Base-by-base conservation (phyloP, 2,797 vertebrate genomes). In the Enteromius trimaculatus region DNA sequence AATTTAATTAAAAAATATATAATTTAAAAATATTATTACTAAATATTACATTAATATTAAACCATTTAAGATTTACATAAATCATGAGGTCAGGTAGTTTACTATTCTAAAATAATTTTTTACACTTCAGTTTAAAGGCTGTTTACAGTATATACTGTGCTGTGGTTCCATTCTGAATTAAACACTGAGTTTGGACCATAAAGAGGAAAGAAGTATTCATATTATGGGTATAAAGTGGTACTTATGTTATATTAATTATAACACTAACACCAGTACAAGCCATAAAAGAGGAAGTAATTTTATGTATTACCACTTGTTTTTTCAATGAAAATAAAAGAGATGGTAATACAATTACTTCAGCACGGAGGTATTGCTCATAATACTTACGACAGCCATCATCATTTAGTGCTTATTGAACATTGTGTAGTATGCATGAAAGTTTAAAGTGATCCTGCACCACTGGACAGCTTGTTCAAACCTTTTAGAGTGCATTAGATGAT, bases 401-500 rank as follows among this genome's bases (percentile, higher is more conserved):
- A 72, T 76, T 82, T 60, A 64, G 71, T 29, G 72, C 60, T 71
- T 76, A 62, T 65, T 85, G 31, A 79, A 70, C 62, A 80, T 58
- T 70, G 55, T 84, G 37, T 85, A 85, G 51, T 71, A 53, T 76
- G 47, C 79, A 70, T 70, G 58, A 14, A 51, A 31, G 71, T 87
- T 83, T 58, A 69, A 65, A 7, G 70, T 86, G 64, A 62, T 81
- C 79, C 69, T 65, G 49, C 58, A 85, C 75, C 23, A 17, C 51
- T 29, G 55, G 75, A 71, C 37, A 82, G 76, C 53, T 86, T 60
- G 34, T 79, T 84, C 42, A 84, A 37, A 80, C 47, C 58, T 64
- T 77, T 84, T 82, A 72, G 77, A 82, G 71, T 68, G 80, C 79
- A 84, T 88, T 86, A 86, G 49, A 81, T 49, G 72, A 88, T 88